These are phyloP conservation scores for Cephus spinipes DNA, from an alignment of 2,888 invertebrate genomes.

Conservation along the genomic window DNA sequence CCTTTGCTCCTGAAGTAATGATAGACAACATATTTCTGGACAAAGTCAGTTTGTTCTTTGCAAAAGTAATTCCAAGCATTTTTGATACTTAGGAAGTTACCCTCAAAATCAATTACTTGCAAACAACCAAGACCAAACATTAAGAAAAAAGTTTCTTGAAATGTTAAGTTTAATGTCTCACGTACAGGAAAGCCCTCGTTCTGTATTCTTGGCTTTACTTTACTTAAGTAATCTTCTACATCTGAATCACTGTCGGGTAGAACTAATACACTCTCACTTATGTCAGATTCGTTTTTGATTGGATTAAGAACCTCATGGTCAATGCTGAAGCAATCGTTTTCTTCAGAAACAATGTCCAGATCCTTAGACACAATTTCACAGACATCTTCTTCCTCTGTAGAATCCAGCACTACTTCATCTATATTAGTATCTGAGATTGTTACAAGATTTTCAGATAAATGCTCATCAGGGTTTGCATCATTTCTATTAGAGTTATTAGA, in stretches of 20 bases:
- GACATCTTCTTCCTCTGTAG: conserved; percentile 53
- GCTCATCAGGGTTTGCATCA: neutral
- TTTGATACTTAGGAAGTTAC: conserved; percentile 68
- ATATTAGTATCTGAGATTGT: conserved; percentile 21
- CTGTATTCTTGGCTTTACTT: conserved; percentile 73
- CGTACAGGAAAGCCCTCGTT: conserved; percentile 71
- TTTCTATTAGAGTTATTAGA: neutral
- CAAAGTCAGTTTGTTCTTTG: conserved; percentile 72
- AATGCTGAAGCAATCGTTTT: conserved; percentile 42
- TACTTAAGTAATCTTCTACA: conserved; percentile 73
- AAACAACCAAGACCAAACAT: conserved; percentile 76
- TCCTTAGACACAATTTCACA: conserved; percentile 40
- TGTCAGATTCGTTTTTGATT: conserved; percentile 48
- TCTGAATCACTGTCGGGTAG: conserved; percentile 77
- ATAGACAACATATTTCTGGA: conserved; percentile 81
- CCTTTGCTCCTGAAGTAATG: conserved; percentile 89
- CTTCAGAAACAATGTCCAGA: conserved; percentile 24
- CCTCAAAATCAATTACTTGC: conserved; percentile 70
- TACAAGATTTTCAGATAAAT: neutral
- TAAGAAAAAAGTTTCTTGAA: conserved; percentile 85
- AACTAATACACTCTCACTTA: conserved; percentile 66
- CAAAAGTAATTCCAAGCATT: conserved; percentile 73
- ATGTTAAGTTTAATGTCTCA: conserved; percentile 76
- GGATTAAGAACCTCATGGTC: conserved; percentile 44
- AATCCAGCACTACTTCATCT: conserved; percentile 47